Evolutionary conservation across 2,888 invertebrate genomes (phyloP), one percentile per base, ranked within the genome.

Genomic region (Brassicogethes aeneus): DNA sequence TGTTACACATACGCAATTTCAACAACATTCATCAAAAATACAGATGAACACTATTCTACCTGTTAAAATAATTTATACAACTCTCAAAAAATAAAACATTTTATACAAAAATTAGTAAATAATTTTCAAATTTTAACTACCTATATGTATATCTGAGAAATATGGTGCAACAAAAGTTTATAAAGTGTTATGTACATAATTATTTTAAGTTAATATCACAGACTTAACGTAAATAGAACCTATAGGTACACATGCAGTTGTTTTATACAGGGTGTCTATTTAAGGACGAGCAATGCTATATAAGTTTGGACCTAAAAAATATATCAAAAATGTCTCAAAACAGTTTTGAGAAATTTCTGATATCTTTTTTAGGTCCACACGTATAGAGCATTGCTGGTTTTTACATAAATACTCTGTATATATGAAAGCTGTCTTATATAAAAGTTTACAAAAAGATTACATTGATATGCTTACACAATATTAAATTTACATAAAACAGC

Each of bases 401-500:
- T n/a, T 23, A 23, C 10, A 23, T 23, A 23, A 23, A 23, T 7
- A 7, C 23, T 23, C 5, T 23, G 5, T 23, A 23, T 10, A 23
- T 10, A 10, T 23, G 10, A 23, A 7, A 23, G 23, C 10, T 23
- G 10, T 23, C 5, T 23, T 23, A 23, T 23, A 23, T 23, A 23
- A 5, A 23, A 23, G 10, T 23, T 23, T 23, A 23, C 23, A 23
- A 2, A 29, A 8, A 29, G 12, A 36, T 17, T n/a, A n/a, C 36
- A 16, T 16, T 36, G 16, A 17, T 36, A 16, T 36, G 12, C 15
- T 12, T 15, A 29, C 31, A 38, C 30, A 16, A n/a, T 16, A 16
- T 36, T n/a, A 5, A 2, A 36, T 13, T 30, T 38, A 14, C 16
- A 30, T 15, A 43, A 43, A 10, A 38, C 23, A 5, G 34, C 34